phyloP scores from a whole-genome alignment of 2,113 vertebrate genomes.

The Phylloscopus trochilus region DNA sequence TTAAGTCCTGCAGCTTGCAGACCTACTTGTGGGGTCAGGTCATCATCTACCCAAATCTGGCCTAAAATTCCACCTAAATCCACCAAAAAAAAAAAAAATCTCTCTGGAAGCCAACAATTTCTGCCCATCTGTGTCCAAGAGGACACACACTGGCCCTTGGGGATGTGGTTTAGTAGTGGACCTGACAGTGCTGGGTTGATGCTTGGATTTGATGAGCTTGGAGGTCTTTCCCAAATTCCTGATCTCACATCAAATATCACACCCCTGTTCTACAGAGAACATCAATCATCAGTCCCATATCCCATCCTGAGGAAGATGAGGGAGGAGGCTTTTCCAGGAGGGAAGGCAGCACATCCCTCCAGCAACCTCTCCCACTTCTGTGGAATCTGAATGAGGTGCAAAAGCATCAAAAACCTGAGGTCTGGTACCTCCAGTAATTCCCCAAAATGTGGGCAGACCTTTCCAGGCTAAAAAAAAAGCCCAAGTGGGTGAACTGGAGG shows the following conservation, averaged over 20 bases:
- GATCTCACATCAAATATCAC: background rate
- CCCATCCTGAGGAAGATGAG: background rate
- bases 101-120: background rate
- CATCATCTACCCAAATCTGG: background rate
- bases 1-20: background rate
- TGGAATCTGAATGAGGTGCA: accelerated
- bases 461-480: background rate
- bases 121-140: background rate
- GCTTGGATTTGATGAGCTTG: too few species aligned
- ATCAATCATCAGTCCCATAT: too few species aligned
- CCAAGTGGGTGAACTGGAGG: background rate
- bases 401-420: background rate
- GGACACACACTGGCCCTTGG: background rate
- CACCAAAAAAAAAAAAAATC: background rate
- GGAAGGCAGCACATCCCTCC: background rate
- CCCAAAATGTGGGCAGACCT: accelerated
- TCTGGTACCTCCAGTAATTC: background rate
- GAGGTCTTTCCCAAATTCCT: background rate
- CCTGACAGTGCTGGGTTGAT: background rate
- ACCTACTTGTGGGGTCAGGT: background rate
- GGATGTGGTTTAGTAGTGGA: accelerated
- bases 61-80: background rate
- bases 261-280: background rate
- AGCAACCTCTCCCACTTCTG: background rate
- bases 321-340: background rate